Base-by-base conservation (phyloP, 64 coral and sea anemone species). In the Orbicella faveolata region DNA sequence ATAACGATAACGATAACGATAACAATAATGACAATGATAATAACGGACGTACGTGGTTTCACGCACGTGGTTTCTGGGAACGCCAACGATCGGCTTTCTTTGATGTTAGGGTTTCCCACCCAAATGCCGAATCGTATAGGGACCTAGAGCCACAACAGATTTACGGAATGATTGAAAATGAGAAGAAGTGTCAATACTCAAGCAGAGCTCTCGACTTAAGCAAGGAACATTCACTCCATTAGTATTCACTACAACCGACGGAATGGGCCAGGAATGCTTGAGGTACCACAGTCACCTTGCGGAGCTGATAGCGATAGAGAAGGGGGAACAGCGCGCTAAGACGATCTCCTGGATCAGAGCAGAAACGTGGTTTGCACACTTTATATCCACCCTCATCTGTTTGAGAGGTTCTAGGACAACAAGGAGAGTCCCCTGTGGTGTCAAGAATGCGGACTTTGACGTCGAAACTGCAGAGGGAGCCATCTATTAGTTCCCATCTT, bases 101-200 rank as follows among this genome's bases (percentile, higher is more conserved):
- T 30, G 23, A 73, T 73, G 69, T 36, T 2, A 75, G 74, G 36
- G 74, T 10, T 10, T 75, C 34, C 34, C 74, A 37, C 35, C 74
- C 74, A 14, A 86, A 86, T 68, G 83, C 83, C 15, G 65, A 86
- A 20, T 67, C 61, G 26, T 84, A 63, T 35, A 55, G 54, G 15
- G 81, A 84, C 33, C 11, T 33, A 51, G 81, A 88, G 23, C 86
- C 36, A 52, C 33, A 75, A 72, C 69, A 87, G 85, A 87, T 87
- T 26, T 87, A 87, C 69, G n/a, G 63, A 52, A 23, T 64, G 39
- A 68, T 75, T 36, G 85, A 87, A 36, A 87, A 87, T 21, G 85
- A 87, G 36, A 87, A 87, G 67, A 75, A 87, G 85, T n/a, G 85
- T 33, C 63, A 64, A 0, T 75, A 87, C 36, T 74, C 85, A 48